Evolutionary conservation across 1,140 invertebrate species (phyloP).

Genomic region (Magallana gigas): DNA sequence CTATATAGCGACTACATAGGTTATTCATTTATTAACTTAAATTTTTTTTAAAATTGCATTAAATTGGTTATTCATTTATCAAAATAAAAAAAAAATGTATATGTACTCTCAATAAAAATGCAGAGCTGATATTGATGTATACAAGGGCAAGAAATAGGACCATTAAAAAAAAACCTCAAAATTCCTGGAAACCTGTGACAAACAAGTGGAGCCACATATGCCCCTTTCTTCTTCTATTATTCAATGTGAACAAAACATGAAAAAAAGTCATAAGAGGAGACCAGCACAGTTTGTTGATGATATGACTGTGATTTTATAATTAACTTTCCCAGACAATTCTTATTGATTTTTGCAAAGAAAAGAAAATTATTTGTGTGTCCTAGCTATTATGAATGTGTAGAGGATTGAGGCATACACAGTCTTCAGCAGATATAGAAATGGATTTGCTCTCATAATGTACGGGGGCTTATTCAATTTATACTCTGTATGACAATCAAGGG

Average conservation of each 20-base stretch:
- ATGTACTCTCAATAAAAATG: not conserved
- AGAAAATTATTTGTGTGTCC: conserved; percentile 46
- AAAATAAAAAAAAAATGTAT: too few species aligned
- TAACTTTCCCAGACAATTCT: conserved; percentile 46
- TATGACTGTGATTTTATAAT: conserved; percentile 44
- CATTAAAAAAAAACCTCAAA: too few species aligned
- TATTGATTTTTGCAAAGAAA: conserved; percentile 48
- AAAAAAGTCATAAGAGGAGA: conserved; percentile 22
- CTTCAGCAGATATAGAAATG: conserved; percentile 34
- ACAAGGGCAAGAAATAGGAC: not conserved
- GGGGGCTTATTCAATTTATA: conserved; percentile 32
- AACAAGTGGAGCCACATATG: not conserved
- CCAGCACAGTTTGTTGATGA: conserved; percentile 29
- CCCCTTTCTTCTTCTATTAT: not conserved
- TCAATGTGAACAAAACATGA: conserved; percentile 19
- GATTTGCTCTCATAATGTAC: conserved; percentile 36
- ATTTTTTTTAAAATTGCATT: too few species aligned
- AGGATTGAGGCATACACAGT: conserved; percentile 18
- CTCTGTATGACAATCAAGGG: conserved; percentile 37
- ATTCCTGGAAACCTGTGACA: not conserved
- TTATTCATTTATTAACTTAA: too few species aligned
- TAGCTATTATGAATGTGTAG: conserved; percentile 36
- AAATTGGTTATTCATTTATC: too few species aligned
- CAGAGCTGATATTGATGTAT: not conserved
- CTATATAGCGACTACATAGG: too few species aligned